phyloP scores from a whole-genome alignment of 2,797 vertebrate genomes.

The Mus spretus region DNA sequence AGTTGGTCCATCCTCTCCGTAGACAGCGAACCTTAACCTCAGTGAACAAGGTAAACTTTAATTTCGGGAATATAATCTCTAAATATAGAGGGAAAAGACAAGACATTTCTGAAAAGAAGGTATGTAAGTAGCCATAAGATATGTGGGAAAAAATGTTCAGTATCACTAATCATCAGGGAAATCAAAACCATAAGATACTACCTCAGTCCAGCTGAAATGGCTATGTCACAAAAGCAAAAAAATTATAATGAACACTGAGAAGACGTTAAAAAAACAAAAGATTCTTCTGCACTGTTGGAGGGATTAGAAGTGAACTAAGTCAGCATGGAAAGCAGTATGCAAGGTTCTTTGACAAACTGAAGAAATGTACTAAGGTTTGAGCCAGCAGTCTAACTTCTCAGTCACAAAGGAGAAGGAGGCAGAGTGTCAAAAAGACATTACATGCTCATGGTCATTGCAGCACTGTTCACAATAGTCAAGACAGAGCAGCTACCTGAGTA shows the following conservation, averaged over 20 bases:
- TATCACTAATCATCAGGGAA: neutral
- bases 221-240: neutral
- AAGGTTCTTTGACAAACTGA: neutral
- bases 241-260: neutral
- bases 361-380: neutral
- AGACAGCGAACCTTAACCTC: slow-evolving; percentile 5
- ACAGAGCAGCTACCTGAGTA: no score
- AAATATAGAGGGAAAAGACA: neutral
- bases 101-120: neutral
- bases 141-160: neutral
- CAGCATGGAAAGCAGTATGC: neutral
- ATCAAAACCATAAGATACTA: neutral
- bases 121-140: neutral
- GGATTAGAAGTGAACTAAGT: neutral
- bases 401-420: neutral
- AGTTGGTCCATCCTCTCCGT: neutral
- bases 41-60: slow-evolving; percentile 21
- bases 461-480: neutral
- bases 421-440: neutral
- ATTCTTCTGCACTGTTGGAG: neutral
- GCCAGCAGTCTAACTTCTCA: neutral
- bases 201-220: neutral
- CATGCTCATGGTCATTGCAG: neutral
- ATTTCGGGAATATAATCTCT: slow-evolving; percentile 19
- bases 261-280: neutral